Conservation (phyloP, 2,888 invertebrate species). For the Drosophila merina region DNA sequence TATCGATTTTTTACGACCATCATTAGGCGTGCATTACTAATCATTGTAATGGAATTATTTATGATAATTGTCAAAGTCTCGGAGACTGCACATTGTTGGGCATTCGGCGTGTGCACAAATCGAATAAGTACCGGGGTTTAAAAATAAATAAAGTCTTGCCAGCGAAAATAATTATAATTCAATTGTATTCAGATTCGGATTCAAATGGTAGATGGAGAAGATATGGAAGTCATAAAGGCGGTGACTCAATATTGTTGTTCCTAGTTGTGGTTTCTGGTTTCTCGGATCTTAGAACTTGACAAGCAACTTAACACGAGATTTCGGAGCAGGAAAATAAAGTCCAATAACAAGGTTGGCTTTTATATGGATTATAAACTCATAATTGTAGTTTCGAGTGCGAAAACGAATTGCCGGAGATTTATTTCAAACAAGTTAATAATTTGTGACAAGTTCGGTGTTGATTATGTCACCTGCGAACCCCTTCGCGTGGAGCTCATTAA, state of each 20-base stretch:
- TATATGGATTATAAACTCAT: conserved; percentile 16
- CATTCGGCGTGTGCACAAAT: conserved; percentile 35
- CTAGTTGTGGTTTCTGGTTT: conserved; percentile 32
- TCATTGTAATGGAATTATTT: conserved; percentile 72
- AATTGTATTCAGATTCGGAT: conserved; percentile 36
- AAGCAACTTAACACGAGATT: conserved; percentile 23
- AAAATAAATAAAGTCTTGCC: conserved; percentile 17
- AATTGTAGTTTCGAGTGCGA: conserved; percentile 16
- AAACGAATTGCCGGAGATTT: not conserved
- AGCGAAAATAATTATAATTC: conserved; percentile 34
- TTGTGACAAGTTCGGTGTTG: conserved; percentile 8
- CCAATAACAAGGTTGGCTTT: conserved; percentile 27
- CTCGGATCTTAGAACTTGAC: conserved; percentile 17
- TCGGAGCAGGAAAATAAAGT: conserved; percentile 12
- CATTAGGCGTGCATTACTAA: conserved; percentile 67
- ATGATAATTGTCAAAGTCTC: conserved; percentile 57
- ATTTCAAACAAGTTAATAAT: conserved; percentile 18
- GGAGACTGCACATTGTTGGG: conserved; percentile 50
- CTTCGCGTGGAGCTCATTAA: conserved; percentile 19
- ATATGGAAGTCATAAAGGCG: conserved; percentile 33
- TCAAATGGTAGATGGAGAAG: not conserved
- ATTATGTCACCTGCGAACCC: conserved; percentile 31
- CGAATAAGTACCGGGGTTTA: conserved; percentile 14
- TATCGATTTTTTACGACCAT: conserved; percentile 44
- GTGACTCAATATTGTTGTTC: conserved; percentile 32